Evolutionary conservation across 2,113 vertebrate genomes (phyloP), one percentile per base, ranked within the genome.

Genomic region (Cnemophilus loriae): DNA sequence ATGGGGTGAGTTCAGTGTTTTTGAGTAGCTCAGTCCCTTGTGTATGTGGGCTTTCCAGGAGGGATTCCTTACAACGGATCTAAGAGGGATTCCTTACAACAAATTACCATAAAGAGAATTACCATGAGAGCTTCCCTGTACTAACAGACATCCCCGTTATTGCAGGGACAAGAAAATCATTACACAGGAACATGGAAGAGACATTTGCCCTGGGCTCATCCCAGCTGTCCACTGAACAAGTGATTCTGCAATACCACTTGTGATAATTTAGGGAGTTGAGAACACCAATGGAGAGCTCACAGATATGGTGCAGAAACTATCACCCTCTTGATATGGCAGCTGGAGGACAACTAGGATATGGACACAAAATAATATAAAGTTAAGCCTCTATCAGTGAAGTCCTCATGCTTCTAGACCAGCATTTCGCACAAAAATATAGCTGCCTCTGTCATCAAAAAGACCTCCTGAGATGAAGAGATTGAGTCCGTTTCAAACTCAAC

Each of bases 1-100:
- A 37, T 2, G 5, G 28, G 65, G 46, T 0, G 0, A 35, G 5
- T 61, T 73, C 11, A 32, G 1, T 10, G 7, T 5, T 12, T 79
- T 23, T 63, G 7, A 35, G 27, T 35, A 69, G 3, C 47, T 78
- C 17, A 64, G 5, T 39, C 9, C 2, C 7, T 76, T 65, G 7
- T 18, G 10, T 22, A 27, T 2, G 8, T 0, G 1, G 60, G 30
- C 1, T 33, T 44, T 30, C 11, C 16, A 33, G 27, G 30, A 80
- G 7, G 11, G 1, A 21, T 63, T 63, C 11, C 20, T 64, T 24
- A 17, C 6, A n/a, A 32, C 1, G 26, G 55, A 46, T 13, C 15
- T 14, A 22, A 28, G 24, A 84, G 6, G 15, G 1, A 13, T 57
- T 55, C 15, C 16, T 78, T 16, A 28, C 6, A 37, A 18, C 2